phyloP scores from a whole-genome alignment of 2,888 invertebrate species.

The Dinocampus coccinellae region DNA sequence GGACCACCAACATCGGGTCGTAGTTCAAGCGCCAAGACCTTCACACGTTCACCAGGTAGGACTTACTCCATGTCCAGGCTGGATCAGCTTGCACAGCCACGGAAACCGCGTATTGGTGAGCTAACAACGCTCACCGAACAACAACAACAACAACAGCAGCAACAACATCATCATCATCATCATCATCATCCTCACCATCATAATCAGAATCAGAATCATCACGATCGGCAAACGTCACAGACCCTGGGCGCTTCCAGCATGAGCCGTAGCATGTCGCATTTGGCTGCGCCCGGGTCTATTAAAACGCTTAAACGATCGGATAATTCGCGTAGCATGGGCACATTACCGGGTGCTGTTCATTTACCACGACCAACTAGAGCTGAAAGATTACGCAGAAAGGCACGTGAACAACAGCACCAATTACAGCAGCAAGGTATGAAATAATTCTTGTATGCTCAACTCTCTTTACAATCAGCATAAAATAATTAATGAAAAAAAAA shows the following conservation, averaged over 20 bases:
- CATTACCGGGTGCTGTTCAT: slow-evolving; percentile 62
- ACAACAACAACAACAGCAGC: slow-evolving; percentile 51
- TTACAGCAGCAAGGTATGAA: slow-evolving; percentile 57
- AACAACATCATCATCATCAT: slow-evolving; percentile 46
- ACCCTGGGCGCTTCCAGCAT: slow-evolving; percentile 70
- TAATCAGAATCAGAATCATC: slow-evolving; percentile 47
- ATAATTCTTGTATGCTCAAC: slow-evolving; percentile 57
- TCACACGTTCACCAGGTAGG: slow-evolving; percentile 80
- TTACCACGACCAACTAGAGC: slow-evolving; percentile 64
- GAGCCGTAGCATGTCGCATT: slow-evolving; percentile 82
- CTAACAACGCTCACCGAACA: slow-evolving; percentile 58
- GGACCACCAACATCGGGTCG: slow-evolving; percentile 59
- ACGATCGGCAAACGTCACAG: slow-evolving; percentile 41
- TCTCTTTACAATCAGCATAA: slow-evolving; percentile 39
- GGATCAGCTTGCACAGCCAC: slow-evolving; percentile 85
- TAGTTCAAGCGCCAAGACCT: slow-evolving; percentile 65
- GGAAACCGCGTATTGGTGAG: slow-evolving; percentile 69
- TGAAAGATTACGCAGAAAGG: slow-evolving; percentile 66
- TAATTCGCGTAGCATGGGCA: slow-evolving; percentile 69
- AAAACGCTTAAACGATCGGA: slow-evolving; percentile 66
- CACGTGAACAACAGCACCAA: slow-evolving; percentile 62
- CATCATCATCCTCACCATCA: too few species aligned
- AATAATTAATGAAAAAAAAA: background rate
- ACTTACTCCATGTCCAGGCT: slow-evolving; percentile 94
- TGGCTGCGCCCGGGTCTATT: slow-evolving; percentile 70